Percentiles rank a stretch among this genome's conserved stretches.
Evolutionary conservation across 2,797 vertebrate genomes (phyloP).

Genomic region (Sebastes kiyomatsui): DNA sequence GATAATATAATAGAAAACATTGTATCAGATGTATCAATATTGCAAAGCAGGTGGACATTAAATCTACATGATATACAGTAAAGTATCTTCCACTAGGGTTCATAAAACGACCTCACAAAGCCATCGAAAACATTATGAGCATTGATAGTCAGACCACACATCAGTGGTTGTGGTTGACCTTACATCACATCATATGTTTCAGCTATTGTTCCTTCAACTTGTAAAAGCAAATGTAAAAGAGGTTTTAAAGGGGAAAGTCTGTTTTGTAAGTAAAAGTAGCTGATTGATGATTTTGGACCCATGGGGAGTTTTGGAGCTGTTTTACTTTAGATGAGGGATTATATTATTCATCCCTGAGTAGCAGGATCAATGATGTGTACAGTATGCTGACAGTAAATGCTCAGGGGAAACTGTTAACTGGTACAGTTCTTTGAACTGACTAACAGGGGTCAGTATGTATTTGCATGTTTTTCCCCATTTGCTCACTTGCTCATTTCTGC

Average conservation of each 20-base stretch:
- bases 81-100: background rate
- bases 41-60: background rate
- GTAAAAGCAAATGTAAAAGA: slow-evolving; percentile 7
- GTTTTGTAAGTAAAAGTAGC: slow-evolving; percentile 12
- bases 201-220: slow-evolving; percentile 30
- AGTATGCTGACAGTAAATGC: slow-evolving; percentile 55
- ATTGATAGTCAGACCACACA: background rate
- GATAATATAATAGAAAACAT: background rate
- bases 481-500: slow-evolving; percentile 61
- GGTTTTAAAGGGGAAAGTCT: slow-evolving; percentile 36
- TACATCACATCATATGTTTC: background rate
- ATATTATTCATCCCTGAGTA: slow-evolving; percentile 58
- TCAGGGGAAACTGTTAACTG: slow-evolving; percentile 46
- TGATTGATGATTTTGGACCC: slow-evolving; percentile 35
- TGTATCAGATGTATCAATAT: background rate
- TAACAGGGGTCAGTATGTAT: slow-evolving; percentile 54
- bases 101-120: background rate
- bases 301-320: slow-evolving; percentile 56
- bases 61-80: background rate
- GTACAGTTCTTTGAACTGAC: slow-evolving; percentile 51
- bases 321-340: slow-evolving; percentile 18
- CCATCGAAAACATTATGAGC: background rate
- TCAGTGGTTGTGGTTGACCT: background rate
- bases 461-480: slow-evolving; percentile 57
- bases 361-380: slow-evolving; percentile 34